Percentiles rank a stretch among this genome's conserved stretches.
These are phyloP conservation scores for Colostygia pectinataria DNA, from an alignment of 2,888 invertebrate species.

Conservation along the genomic window DNA sequence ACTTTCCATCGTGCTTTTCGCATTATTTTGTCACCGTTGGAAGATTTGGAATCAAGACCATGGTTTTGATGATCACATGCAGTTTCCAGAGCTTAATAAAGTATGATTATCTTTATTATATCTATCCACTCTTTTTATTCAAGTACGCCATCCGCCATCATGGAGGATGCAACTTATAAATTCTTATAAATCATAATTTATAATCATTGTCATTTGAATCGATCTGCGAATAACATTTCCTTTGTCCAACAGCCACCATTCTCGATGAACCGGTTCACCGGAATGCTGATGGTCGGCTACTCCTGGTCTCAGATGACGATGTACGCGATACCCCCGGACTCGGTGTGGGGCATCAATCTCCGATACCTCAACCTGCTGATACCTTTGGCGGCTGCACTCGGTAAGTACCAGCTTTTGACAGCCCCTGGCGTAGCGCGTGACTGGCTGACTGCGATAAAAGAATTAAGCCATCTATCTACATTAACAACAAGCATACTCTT, in stretches of 20 bases:
- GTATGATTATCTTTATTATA: not conserved
- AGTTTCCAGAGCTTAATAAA: not conserved
- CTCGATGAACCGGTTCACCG: constrained; percentile 89
- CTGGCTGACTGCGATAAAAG: too few species aligned
- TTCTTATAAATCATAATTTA: too few species aligned
- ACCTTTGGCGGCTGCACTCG: constrained; percentile 88
- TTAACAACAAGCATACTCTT: too few species aligned
- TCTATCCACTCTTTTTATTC: too few species aligned
- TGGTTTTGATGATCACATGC: not conserved
- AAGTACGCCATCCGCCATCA: too few species aligned
- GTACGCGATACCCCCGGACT: constrained; percentile 90
- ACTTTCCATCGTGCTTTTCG: not conserved
- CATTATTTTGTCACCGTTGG: not conserved
- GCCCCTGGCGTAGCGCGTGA: too few species aligned
- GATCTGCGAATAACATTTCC: too few species aligned
- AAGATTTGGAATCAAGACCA: not conserved
- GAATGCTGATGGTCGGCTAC: constrained; percentile 90
- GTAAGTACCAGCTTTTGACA: constrained; percentile 66
- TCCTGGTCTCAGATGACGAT: constrained; percentile 90
- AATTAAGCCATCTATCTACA: too few species aligned
- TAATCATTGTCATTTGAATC: too few species aligned
- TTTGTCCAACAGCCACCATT: constrained; percentile 89
- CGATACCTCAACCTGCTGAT: constrained; percentile 87
- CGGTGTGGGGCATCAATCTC: constrained; percentile 87
- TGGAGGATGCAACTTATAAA: too few species aligned